phyloP scores from a whole-genome alignment of 2,113 vertebrate genomes.

The Eretmochelys imbricata region DNA sequence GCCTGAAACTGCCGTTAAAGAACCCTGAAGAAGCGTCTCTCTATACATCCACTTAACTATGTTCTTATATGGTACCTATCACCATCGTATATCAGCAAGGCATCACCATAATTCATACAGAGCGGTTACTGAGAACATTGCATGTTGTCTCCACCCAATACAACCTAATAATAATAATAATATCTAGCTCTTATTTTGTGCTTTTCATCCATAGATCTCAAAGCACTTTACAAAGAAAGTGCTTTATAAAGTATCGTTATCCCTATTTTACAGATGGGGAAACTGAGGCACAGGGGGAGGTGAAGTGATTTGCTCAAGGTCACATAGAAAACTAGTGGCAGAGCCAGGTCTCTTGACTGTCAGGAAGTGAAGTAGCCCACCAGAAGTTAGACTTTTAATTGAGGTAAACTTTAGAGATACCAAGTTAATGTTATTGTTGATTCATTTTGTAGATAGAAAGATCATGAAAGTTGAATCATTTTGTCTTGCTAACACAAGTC shows the following conservation, averaged over 20 bases:
- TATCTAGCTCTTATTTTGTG: not conserved
- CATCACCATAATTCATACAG: not conserved
- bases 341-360: not conserved
- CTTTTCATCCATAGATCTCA: not conserved
- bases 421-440: not conserved
- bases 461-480: not conserved
- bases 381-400: not conserved
- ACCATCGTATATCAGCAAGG: not conserved
- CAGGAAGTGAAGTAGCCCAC: not conserved
- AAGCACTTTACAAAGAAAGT: not conserved
- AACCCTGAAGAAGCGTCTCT: not conserved
- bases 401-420: not conserved
- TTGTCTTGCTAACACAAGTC: not conserved
- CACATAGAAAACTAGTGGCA: too few species aligned
- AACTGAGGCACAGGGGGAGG: not conserved
- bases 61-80: not conserved
- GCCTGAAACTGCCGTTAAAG: not conserved
- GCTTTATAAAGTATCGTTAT: not conserved
- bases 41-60: not conserved
- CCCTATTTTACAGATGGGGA: not conserved
- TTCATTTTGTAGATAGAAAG: not conserved
- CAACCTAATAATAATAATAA: not conserved
- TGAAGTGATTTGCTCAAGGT: not conserved
- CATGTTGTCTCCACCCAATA: not conserved
- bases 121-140: not conserved